These are phyloP conservation scores for Elegia similella DNA, from an alignment of 2,888 invertebrate genomes.

Conservation along the genomic window DNA sequence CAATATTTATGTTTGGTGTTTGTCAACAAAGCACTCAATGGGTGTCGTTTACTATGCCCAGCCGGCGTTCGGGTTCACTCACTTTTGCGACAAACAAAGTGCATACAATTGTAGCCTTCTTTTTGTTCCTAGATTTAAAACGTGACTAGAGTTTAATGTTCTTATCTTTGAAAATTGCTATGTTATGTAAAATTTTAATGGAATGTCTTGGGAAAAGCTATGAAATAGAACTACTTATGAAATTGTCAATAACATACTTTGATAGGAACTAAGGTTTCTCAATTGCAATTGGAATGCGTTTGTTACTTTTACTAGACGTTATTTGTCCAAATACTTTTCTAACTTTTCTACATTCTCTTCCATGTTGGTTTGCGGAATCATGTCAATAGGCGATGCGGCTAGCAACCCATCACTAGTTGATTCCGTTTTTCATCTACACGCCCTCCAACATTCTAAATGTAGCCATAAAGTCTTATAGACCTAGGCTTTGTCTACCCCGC, in stretches of 20 bases:
- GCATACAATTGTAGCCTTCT: slow-evolving; percentile 13
- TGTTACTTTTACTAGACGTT: no score
- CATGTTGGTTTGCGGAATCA: no score
- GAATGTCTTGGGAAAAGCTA: slow-evolving; percentile 9
- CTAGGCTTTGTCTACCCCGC: no score
- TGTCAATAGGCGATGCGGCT: no score
- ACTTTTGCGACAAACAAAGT: slow-evolving; percentile 23
- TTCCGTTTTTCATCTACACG: no score
- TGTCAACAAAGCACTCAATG: slow-evolving; percentile 59
- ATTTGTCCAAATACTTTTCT: neutral
- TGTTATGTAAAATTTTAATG: slow-evolving; percentile 22
- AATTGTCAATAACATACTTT: neutral
- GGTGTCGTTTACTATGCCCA: slow-evolving; percentile 36
- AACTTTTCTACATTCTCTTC: no score
- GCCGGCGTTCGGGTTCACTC: slow-evolving; percentile 27
- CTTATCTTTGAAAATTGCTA: slow-evolving; percentile 16
- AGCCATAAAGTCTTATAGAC: no score
- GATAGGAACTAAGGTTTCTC: neutral
- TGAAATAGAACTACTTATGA: neutral
- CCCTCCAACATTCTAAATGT: no score
- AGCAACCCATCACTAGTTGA: no score
- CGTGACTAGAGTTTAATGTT: slow-evolving; percentile 13
- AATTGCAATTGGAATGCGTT: no score
- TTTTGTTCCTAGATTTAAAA: slow-evolving; percentile 3
- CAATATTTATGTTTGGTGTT: slow-evolving; percentile 50